phyloP scores from a whole-genome alignment of 2,888 invertebrate genomes.

The Auanema sp. region DNA sequence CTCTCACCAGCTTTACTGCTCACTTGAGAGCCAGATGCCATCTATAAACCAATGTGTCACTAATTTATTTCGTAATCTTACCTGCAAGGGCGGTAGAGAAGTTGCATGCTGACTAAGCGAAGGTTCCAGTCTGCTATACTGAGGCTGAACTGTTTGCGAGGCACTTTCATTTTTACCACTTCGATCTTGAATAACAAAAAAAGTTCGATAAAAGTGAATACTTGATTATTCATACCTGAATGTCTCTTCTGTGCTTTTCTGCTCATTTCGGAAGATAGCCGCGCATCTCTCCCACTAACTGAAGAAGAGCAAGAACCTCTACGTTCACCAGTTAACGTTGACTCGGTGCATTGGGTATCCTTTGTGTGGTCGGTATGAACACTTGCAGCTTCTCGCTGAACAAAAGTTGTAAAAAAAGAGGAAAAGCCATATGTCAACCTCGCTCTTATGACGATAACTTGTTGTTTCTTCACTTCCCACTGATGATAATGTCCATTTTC shows the following conservation, averaged over 20 bases:
- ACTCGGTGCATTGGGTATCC: no score
- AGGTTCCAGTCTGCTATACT: not conserved
- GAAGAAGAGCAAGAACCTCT: constrained; percentile 17
- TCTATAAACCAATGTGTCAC: not conserved
- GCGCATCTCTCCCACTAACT: constrained; percentile 19
- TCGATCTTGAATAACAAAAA: not conserved
- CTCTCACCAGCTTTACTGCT: no score
- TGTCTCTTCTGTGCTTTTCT: constrained; percentile 4
- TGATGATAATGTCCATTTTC: constrained; percentile 8
- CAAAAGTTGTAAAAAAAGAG: constrained; percentile 1
- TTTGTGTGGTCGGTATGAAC: not conserved
- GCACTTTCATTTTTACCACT: constrained; percentile 3
- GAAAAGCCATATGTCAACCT: not conserved
- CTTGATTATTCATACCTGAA: not conserved
- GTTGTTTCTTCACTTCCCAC: not conserved
- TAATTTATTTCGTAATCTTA: not conserved
- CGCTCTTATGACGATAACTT: not conserved
- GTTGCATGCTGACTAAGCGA: not conserved
- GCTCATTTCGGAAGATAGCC: constrained; percentile 7
- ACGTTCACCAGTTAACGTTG: constrained; percentile 3
- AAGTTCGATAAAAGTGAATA: not conserved
- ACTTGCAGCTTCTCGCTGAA: constrained; percentile 1
- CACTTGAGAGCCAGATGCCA: not conserved
- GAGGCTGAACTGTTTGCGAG: constrained; percentile 1
- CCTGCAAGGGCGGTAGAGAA: not conserved